phyloP scores from a whole-genome alignment of 2,888 invertebrate genomes.

The Caenorhabditis sp. region DNA sequence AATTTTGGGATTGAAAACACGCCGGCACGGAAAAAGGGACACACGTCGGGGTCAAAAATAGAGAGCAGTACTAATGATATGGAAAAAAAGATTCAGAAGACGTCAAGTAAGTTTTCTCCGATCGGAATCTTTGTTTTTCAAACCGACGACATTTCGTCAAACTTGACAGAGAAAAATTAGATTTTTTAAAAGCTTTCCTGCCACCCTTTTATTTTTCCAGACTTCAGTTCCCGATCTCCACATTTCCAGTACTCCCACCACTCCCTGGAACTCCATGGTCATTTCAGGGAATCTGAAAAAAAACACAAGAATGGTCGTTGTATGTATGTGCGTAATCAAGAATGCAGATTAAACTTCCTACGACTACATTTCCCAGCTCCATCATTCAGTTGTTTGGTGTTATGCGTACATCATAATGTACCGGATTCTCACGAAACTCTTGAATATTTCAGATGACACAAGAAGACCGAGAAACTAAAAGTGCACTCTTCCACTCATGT shows the following conservation, averaged over 20 bases:
- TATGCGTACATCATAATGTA: not conserved
- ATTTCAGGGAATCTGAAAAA: constrained; percentile 7
- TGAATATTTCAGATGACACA: constrained; percentile 43
- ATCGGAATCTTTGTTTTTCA: too few relatives aligned
- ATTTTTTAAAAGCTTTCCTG: not conserved
- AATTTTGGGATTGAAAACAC: too few relatives aligned
- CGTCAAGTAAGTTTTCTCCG: too few relatives aligned
- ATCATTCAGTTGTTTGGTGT: constrained; percentile 50
- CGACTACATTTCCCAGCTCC: constrained; percentile 31
- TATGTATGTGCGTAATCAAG: constrained; percentile 31
- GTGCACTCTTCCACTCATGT: constrained; percentile 24
- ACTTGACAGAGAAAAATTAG: too few relatives aligned
- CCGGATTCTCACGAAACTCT: not conserved
- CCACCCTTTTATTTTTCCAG: not conserved
- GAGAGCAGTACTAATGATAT: too few relatives aligned
- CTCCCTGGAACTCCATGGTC: constrained; percentile 21
- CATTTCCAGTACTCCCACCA: constrained; percentile 29
- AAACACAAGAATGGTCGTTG: constrained; percentile 41
- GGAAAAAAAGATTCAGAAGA: too few relatives aligned
- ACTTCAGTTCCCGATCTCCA: not conserved
- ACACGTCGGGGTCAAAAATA: too few relatives aligned
- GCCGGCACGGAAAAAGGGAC: too few relatives aligned
- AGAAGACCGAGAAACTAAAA: constrained; percentile 5
- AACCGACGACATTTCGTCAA: too few relatives aligned
- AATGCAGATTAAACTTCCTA: constrained; percentile 60